Evolutionary conservation across 2,797 vertebrate genomes (phyloP).

Genomic region (Arnoldichthys spilopterus): DNA sequence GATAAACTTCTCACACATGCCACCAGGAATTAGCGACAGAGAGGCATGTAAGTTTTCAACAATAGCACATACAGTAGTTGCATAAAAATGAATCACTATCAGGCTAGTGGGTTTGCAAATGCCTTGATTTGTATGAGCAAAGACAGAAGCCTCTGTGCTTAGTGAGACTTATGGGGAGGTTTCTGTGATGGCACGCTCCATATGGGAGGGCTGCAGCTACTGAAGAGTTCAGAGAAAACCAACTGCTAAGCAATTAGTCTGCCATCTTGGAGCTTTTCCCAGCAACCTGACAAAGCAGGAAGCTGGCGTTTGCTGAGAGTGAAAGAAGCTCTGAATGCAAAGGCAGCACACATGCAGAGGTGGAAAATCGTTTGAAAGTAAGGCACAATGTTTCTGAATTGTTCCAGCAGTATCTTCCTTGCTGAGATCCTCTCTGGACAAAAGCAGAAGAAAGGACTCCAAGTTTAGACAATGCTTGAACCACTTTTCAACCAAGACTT

Average conservation of each 20-base stretch:
- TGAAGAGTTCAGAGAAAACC: slow-evolving; percentile 44
- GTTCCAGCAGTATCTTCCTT: slow-evolving; percentile 32
- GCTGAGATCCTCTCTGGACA: slow-evolving; percentile 1
- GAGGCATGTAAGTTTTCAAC: too few species aligned
- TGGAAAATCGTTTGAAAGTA: slow-evolving; percentile 26
- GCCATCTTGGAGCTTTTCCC: slow-evolving; percentile 52
- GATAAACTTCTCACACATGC: too few species aligned
- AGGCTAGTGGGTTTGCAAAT: background rate
- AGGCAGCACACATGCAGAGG: slow-evolving; percentile 33
- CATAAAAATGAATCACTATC: background rate
- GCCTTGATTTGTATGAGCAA: background rate
- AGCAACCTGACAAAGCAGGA: slow-evolving; percentile 50
- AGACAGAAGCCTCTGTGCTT: background rate
- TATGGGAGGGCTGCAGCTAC: slow-evolving; percentile 39
- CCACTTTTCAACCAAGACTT: slow-evolving; percentile 18
- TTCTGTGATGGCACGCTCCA: slow-evolving; percentile 39
- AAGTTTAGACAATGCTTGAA: slow-evolving; percentile 29
- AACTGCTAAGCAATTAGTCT: slow-evolving; percentile 41
- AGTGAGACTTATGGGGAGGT: slow-evolving; percentile 12
- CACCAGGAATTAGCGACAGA: too few species aligned
- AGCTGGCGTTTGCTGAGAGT: slow-evolving; percentile 20
- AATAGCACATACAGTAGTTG: background rate
- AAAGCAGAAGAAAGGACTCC: slow-evolving; percentile 13
- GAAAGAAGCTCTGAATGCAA: slow-evolving; percentile 16
- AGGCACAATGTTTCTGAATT: slow-evolving; percentile 20